Percentiles rank a stretch among this genome's conserved stretches.
Evolutionary conservation across 2,113 vertebrate species (phyloP).

Genomic region (Polypterus senegalus): DNA sequence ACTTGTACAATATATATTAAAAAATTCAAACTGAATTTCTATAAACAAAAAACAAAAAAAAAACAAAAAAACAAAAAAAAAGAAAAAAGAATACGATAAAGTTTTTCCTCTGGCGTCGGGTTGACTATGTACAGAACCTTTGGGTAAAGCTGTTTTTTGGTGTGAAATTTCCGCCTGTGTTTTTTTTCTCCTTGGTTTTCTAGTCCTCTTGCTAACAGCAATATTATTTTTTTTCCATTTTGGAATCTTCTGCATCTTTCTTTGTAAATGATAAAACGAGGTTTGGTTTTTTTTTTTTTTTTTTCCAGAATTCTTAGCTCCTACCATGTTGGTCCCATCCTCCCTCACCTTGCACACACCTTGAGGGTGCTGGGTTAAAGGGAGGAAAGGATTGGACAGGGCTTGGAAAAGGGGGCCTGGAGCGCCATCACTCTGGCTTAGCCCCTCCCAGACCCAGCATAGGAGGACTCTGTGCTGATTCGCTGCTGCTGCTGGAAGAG

Average conservation of each 20-base stretch:
- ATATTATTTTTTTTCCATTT: conserved; percentile 30
- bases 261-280: conserved; percentile 41
- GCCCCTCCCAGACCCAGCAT: conserved; percentile 46
- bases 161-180: conserved; percentile 63
- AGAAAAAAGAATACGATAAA: no score
- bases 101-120: conserved; percentile 10
- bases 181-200: conserved; percentile 47
- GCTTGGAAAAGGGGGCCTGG: conserved; percentile 7
- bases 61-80: no score
- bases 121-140: conserved; percentile 63
- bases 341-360: conserved; percentile 11
- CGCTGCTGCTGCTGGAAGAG: conserved; percentile 62
- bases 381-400: no score
- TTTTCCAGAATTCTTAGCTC: conserved; percentile 13
- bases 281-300: conserved; percentile 35
- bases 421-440: conserved; percentile 57
- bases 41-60: no score
- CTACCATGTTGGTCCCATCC: conserved; percentile 4
- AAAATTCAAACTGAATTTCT: no score
- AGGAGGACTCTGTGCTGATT: conserved; percentile 61
- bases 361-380: conserved; percentile 3
- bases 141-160: conserved; percentile 73
- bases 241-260: conserved; percentile 39
- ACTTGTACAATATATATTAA: no score
- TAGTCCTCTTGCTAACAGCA: conserved; percentile 35